phyloP scores from a whole-genome alignment of 2,888 invertebrate genomes.

The Prenolepis imparis region DNA sequence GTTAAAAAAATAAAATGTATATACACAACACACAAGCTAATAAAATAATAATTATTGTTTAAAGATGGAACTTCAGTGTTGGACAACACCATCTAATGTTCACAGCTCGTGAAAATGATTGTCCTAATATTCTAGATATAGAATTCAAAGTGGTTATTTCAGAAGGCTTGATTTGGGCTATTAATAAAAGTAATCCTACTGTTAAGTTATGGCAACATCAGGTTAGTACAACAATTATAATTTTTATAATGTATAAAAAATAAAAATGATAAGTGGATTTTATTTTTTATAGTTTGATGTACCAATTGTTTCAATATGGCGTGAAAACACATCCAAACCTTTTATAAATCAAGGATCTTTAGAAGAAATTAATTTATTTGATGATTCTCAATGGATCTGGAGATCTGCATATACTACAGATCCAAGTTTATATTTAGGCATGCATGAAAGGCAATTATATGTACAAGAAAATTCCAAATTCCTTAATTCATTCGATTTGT shows the following conservation, averaged over 20 bases:
- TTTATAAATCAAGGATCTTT: conserved; percentile 85
- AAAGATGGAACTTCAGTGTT: conserved; percentile 98
- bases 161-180: conserved; percentile 91
- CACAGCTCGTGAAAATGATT: conserved; percentile 86
- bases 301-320: conserved; percentile 96
- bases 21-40: conserved; percentile 20
- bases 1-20: conserved; percentile 1
- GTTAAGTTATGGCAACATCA: conserved; percentile 92
- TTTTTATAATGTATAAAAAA: not conserved
- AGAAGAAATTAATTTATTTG: conserved; percentile 91
- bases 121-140: conserved; percentile 85
- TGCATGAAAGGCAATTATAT: conserved; percentile 92
- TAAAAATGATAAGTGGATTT: conserved; percentile 19
- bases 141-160: conserved; percentile 90
- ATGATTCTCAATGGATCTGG: conserved; percentile 87
- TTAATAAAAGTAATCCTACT: conserved; percentile 88
- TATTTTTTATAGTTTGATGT: conserved; percentile 89
- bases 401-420: conserved; percentile 84
- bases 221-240: conserved; percentile 86
- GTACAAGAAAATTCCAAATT: conserved; percentile 80
- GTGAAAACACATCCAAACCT: conserved; percentile 87
- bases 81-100: conserved; percentile 94
- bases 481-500: conserved; percentile 74
- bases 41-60: conserved; percentile 33
- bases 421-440: conserved; percentile 94